These are phyloP conservation scores for Psittacula cyanocephala DNA, from an alignment of 2,113 vertebrate genomes.

Conservation along the genomic window DNA sequence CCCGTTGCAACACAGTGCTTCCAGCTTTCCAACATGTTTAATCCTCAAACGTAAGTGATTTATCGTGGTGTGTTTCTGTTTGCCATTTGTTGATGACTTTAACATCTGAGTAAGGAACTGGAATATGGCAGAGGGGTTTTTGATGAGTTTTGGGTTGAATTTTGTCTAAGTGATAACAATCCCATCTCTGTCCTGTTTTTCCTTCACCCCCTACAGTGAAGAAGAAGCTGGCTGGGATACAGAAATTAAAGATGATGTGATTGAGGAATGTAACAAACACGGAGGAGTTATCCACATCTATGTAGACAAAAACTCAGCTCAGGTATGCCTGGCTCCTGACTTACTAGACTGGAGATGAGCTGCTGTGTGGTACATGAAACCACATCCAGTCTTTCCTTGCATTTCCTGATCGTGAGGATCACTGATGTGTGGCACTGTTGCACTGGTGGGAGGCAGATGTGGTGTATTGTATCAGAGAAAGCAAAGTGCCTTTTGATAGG, in stretches of 20 bases:
- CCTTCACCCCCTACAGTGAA: conserved; percentile 75
- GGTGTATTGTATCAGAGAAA: neutral
- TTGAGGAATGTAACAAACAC: conserved; percentile 98
- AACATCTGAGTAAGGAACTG: neutral
- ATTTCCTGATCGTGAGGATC: too few relatives aligned
- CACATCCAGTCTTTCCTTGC: rapidly evolving
- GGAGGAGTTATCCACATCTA: conserved; percentile 97
- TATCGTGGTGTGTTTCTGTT: neutral
- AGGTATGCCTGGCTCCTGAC: conserved; percentile 75
- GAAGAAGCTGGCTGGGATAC: conserved; percentile 90
- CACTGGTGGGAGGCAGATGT: neutral
- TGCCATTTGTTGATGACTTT: neutral
- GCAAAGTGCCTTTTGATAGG: neutral
- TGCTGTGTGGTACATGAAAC: neutral
- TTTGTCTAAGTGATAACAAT: neutral
- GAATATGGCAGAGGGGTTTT: neutral
- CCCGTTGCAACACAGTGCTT: conserved; percentile 96
- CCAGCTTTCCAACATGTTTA: conserved; percentile 98
- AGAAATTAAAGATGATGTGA: conserved; percentile 96
- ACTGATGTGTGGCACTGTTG: neutral
- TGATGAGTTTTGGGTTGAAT: neutral
- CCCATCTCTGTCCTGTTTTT: neutral
- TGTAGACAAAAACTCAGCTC: conserved; percentile 93
- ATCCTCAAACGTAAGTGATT: conserved; percentile 87
- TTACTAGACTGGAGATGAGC: neutral